Evolutionary conservation across 1,140 invertebrate genomes (phyloP).

Genomic region (Aphaenogaster ashmeadi): DNA sequence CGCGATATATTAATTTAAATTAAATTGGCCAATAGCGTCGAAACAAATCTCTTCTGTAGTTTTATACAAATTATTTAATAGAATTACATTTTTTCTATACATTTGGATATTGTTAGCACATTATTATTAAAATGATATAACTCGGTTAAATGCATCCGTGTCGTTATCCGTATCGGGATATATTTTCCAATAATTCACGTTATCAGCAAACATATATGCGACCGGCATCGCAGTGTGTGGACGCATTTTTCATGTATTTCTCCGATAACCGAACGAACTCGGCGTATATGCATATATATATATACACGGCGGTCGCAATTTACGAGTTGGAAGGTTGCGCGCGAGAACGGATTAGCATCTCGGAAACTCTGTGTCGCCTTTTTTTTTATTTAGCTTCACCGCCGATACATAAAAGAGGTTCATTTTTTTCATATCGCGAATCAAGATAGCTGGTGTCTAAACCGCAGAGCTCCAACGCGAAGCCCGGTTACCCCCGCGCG

Average conservation of each 20-base stretch:
- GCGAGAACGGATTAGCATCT: conserved; percentile 57
- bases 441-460: conserved; percentile 73
- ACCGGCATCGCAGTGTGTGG: not conserved
- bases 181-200: conserved; percentile 40
- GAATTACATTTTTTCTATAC: not conserved
- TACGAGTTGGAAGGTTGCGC: conserved; percentile 56
- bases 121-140: not conserved
- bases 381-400: conserved; percentile 54
- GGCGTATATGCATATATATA: not conserved
- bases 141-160: not conserved
- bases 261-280: conserved; percentile 49
- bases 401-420: conserved; percentile 59
- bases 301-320: conserved; percentile 47
- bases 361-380: conserved; percentile 49
- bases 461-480: conserved; percentile 62
- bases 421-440: conserved; percentile 67
- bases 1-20: too few species aligned
- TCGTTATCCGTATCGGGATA: not conserved
- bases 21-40: too few species aligned
- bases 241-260: conserved; percentile 52
- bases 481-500: conserved; percentile 46
- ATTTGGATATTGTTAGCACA: not conserved
- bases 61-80: not conserved
- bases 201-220: conserved; percentile 24
- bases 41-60: too few species aligned